phyloP scores from a whole-genome alignment of 2,797 vertebrate genomes.

The Gobionotothen gibberifrons region DNA sequence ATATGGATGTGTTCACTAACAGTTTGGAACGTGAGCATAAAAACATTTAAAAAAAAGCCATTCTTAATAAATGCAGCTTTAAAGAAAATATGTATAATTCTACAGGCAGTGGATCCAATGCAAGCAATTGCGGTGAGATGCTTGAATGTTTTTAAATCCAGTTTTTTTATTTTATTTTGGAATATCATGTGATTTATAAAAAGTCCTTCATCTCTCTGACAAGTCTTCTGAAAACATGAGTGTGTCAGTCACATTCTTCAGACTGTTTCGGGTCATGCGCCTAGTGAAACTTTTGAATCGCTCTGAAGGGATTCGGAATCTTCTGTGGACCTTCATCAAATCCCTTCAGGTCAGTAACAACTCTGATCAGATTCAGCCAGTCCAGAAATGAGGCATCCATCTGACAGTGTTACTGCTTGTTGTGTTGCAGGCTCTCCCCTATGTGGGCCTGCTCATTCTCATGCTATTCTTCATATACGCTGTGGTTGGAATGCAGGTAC shows the following conservation, averaged over 20 bases:
- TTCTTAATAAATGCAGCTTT: background rate
- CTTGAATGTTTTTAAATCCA: background rate
- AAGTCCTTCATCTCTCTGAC: constrained; percentile 3
- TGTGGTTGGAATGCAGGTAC: constrained; percentile 96
- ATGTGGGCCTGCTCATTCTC: constrained; percentile 70
- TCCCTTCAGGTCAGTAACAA: constrained; percentile 90
- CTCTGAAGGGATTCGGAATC: constrained; percentile 92
- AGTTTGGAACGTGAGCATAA: background rate
- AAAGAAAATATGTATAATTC: background rate
- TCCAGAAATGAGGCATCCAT: background rate
- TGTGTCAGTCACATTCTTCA: constrained; percentile 94
- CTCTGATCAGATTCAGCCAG: background rate
- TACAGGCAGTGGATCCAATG: constrained; percentile 82
- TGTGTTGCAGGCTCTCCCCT: constrained; percentile 86
- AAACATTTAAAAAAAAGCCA: background rate
- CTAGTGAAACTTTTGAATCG: constrained; percentile 93
- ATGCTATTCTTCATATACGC: constrained; percentile 95
- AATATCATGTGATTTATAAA: background rate
- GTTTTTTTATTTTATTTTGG: background rate
- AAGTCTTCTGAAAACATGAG: constrained; percentile 89
- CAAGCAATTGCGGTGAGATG: constrained; percentile 79
- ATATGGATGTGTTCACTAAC: background rate
- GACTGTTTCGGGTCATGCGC: constrained; percentile 94
- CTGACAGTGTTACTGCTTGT: background rate
- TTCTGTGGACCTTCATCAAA: constrained; percentile 97